Conservation (phyloP, 2,888 invertebrate species). For the Caenorhabditis sp. region DNA sequence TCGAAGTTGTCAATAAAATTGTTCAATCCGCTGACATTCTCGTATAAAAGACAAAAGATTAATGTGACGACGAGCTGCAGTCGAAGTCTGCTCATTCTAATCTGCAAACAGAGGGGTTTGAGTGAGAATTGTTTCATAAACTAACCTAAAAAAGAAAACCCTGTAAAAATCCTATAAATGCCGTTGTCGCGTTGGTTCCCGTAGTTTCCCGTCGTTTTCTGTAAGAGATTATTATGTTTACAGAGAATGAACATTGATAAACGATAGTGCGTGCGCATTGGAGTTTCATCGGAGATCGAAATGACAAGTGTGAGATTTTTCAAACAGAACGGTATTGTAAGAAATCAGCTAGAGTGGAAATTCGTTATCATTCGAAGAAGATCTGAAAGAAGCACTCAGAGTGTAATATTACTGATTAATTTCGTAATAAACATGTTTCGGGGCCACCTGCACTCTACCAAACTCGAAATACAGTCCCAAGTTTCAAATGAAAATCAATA, state of each 20-base stretch:
- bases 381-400: neutral
- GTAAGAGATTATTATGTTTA: slow-evolving; percentile 20
- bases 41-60: slow-evolving; percentile 49
- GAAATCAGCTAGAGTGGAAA: too few relatives aligned
- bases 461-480: neutral
- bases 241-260: neutral
- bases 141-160: slow-evolving; percentile 34
- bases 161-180: slow-evolving; percentile 46
- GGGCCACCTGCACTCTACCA: neutral
- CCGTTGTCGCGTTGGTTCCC: slow-evolving; percentile 24
- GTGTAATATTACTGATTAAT: neutral
- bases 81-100: slow-evolving; percentile 34
- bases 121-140: neutral
- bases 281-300: too few relatives aligned
- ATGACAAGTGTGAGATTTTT: neutral
- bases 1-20: slow-evolving; percentile 81
- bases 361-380: too few relatives aligned
- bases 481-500: slow-evolving; percentile 49
- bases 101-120: slow-evolving; percentile 16
- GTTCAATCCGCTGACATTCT: slow-evolving; percentile 66
- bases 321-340: neutral
- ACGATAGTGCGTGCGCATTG: neutral
- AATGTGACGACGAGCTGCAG: slow-evolving; percentile 14
- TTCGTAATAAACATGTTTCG: slow-evolving; percentile 1
- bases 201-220: slow-evolving; percentile 58